These are phyloP conservation scores for Pycnomerus fuliginosus DNA, from an alignment of 2,888 invertebrate genomes.

Conservation along the genomic window DNA sequence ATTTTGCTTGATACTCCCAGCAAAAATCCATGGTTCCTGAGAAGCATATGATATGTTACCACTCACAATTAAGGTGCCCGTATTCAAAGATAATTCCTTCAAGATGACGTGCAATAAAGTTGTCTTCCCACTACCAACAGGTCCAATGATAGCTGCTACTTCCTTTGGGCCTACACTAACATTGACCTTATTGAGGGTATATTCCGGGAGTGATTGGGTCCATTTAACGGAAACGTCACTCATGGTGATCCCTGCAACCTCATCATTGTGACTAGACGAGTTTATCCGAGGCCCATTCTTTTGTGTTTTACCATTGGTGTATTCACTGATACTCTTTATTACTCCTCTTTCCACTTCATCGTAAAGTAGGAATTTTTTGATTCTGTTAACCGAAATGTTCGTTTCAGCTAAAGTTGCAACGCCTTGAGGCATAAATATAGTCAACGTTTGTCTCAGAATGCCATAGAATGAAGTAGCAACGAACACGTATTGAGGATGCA, in stretches of 20 bases:
- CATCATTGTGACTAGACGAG: not conserved
- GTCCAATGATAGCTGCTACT: conserved; percentile 59
- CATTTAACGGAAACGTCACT: conserved; percentile 68
- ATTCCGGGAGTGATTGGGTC: conserved; percentile 45
- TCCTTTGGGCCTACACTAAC: conserved; percentile 64
- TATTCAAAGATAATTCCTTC: conserved; percentile 67
- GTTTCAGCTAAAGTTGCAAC: conserved; percentile 55
- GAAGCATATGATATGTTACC: conserved; percentile 76
- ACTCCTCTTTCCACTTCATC: conserved; percentile 45
- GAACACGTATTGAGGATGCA: conserved; percentile 81
- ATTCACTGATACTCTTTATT: not conserved
- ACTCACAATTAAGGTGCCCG: conserved; percentile 64
- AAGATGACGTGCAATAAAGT: conserved; percentile 59
- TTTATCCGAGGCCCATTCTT: no score
- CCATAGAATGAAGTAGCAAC: conserved; percentile 88
- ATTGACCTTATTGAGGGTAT: conserved; percentile 60
- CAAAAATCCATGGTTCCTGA: conserved; percentile 83
- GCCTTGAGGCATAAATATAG: conserved; percentile 65
- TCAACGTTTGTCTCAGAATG: conserved; percentile 68
- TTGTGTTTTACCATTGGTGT: not conserved
- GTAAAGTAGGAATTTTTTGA: conserved; percentile 58
- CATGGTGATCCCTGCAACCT: conserved; percentile 2
- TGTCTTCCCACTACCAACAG: conserved; percentile 65
- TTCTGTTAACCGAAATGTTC: conserved; percentile 52
- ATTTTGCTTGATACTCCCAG: conserved; percentile 84